Evolutionary conservation across 92 coral and sea anemone species (phyloP).

Genomic region (Zoanthus gigantus): DNA sequence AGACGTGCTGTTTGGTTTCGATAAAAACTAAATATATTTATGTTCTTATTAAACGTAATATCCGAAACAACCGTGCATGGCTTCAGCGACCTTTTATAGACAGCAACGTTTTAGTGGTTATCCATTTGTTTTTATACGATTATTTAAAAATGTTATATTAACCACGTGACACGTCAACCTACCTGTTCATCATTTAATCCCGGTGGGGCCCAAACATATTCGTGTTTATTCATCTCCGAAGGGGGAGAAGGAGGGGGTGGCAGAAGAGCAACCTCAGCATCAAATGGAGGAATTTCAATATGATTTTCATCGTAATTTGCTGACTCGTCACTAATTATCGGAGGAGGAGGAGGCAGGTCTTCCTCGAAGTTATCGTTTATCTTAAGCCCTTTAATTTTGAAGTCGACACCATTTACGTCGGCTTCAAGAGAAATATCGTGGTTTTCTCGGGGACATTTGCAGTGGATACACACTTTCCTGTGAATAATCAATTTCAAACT

Average conservation of each 20-base stretch:
- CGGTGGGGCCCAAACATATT: slow-evolving; percentile 91
- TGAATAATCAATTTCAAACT: background rate
- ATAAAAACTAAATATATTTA: too few relatives aligned
- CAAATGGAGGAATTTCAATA: slow-evolving; percentile 60
- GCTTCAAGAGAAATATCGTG: slow-evolving; percentile 79
- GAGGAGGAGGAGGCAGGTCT: slow-evolving; percentile 66
- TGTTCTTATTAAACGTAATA: too few relatives aligned
- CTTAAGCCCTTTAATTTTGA: slow-evolving; percentile 79
- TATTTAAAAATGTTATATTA: too few relatives aligned
- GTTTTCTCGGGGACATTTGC: slow-evolving; percentile 96
- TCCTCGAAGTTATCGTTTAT: slow-evolving; percentile 63
- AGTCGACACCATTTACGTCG: slow-evolving; percentile 78
- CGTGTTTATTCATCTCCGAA: slow-evolving; percentile 51
- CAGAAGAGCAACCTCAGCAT: slow-evolving; percentile 59
- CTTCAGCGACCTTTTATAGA: too few relatives aligned
- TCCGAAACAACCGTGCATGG: too few relatives aligned
- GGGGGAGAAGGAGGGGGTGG: slow-evolving; percentile 60
- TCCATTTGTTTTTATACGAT: too few relatives aligned
- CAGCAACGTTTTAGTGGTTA: too few relatives aligned
- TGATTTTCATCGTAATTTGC: slow-evolving; percentile 52
- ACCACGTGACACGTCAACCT: background rate
- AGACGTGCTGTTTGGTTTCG: too few relatives aligned
- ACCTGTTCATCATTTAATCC: slow-evolving; percentile 93
- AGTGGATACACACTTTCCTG: slow-evolving; percentile 92
- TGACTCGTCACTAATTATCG: slow-evolving; percentile 60